Evolutionary conservation across 2,797 vertebrate genomes (phyloP).

Genomic region (Gallinago stenura): DNA sequence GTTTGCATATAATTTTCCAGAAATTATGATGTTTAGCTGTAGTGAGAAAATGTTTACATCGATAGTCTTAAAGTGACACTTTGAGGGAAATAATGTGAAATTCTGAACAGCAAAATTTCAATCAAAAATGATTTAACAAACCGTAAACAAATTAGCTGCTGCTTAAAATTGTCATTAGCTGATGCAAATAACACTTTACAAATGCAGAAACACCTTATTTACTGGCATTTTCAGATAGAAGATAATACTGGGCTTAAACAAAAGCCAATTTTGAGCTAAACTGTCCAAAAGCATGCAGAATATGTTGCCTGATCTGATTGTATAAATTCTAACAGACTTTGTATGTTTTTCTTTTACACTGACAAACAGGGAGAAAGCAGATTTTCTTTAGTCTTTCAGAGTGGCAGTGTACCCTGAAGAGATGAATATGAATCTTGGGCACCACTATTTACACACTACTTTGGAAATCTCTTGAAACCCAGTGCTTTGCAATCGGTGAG

Average conservation of each 20-base stretch:
- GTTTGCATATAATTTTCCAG: neutral
- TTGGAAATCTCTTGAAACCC: neutral
- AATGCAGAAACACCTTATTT: neutral
- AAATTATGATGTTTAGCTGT: neutral
- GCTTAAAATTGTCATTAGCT: neutral
- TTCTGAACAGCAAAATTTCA: neutral
- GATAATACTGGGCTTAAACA: neutral
- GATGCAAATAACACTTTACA: neutral
- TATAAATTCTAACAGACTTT: neutral
- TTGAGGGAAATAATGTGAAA: neutral
- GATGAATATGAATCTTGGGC: neutral
- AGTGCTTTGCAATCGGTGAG: neutral
- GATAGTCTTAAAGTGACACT: neutral
- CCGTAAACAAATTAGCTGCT: neutral
- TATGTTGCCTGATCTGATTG: neutral
- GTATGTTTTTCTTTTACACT: neutral
- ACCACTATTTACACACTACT: rapidly evolving
- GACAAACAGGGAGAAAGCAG: neutral
- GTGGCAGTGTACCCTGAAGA: neutral
- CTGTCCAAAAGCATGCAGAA: neutral
- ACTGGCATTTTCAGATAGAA: neutral
- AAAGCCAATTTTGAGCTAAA: neutral
- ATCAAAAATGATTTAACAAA: neutral
- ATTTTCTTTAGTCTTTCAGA: neutral
- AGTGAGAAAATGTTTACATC: neutral